Evolutionary conservation across 2,888 invertebrate genomes (phyloP).

Genomic region (Periphyllus acericola): DNA sequence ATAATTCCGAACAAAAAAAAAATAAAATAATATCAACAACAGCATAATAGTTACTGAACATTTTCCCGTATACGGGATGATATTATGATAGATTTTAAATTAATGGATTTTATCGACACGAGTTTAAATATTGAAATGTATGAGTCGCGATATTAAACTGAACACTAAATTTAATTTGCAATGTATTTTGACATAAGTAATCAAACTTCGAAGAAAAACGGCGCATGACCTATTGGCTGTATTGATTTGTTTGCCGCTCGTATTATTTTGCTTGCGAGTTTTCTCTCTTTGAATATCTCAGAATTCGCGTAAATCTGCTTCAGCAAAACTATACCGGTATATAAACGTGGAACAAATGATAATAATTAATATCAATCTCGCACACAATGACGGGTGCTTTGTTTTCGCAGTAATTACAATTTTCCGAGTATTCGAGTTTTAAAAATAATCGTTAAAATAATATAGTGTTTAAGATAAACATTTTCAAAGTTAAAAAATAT

Average conservation of each 20-base stretch:
- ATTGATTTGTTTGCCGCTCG: constrained; percentile 30
- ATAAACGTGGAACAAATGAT: constrained; percentile 18
- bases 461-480: background rate
- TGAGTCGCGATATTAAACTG: constrained; percentile 3
- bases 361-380: constrained; percentile 22
- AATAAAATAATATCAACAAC: background rate
- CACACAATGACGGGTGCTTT: constrained; percentile 4
- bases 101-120: constrained; percentile 17
- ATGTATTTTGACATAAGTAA: constrained; percentile 47
- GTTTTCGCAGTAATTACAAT: constrained; percentile 12
- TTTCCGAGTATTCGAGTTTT: constrained; percentile 3
- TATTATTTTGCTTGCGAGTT: constrained; percentile 11
- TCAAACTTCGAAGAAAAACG: constrained; percentile 43
- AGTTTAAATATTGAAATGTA: constrained; percentile 37
- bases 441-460: background rate
- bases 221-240: constrained; percentile 20
- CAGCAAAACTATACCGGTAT: constrained; percentile 4
- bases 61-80: background rate
- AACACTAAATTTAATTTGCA: constrained; percentile 31
- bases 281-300: background rate
- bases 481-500: background rate
- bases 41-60: background rate
- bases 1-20: background rate
- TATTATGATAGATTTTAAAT: constrained; percentile 13
- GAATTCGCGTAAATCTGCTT: constrained; percentile 12